A percentile compares a stretch with the other conserved stretches of the same genome.
phyloP scores from a whole-genome alignment of 1,140 invertebrate species.

The Pollicipes pollicipes region DNA sequence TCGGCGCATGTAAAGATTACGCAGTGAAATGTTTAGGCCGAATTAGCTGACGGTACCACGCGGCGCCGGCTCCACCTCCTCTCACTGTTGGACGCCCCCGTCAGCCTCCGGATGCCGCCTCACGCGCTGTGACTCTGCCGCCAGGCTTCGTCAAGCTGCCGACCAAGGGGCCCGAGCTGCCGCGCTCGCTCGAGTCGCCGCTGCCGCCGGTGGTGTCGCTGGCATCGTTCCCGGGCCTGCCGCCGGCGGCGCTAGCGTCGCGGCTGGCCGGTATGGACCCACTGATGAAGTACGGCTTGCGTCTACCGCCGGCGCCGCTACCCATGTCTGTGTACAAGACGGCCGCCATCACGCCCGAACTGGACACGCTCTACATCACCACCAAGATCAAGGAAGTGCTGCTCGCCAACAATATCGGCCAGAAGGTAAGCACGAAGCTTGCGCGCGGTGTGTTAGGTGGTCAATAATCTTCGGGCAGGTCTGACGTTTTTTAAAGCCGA shows the following conservation, averaged over 20 bases:
- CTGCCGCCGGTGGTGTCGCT: neutral
- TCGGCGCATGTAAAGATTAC: no score
- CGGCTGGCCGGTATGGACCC: neutral
- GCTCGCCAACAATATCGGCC: constrained; percentile 90
- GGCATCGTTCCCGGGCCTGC: constrained; percentile 4
- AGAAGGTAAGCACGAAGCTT: constrained; percentile 43
- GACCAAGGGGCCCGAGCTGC: constrained; percentile 16
- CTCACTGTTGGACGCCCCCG: no score
- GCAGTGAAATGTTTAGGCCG: no score
- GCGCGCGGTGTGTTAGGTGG: no score
- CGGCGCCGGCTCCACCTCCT: no score
- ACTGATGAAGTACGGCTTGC: neutral
- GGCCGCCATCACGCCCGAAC: constrained; percentile 84
- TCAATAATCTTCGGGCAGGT: no score
- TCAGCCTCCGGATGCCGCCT: no score
- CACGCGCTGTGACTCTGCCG: no score
- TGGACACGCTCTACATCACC: constrained; percentile 90
- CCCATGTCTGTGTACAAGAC: constrained; percentile 63
- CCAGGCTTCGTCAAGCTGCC: neutral
- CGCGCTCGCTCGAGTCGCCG: constrained; percentile 16
- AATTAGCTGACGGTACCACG: no score
- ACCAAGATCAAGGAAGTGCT: constrained; percentile 93
- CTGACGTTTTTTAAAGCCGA: no score
- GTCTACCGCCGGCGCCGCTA: constrained; percentile 6
- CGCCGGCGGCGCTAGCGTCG: constrained; percentile 4